Conservation (phyloP, 2,797 vertebrate genomes). For the Pelochelys cantorii region DNA sequence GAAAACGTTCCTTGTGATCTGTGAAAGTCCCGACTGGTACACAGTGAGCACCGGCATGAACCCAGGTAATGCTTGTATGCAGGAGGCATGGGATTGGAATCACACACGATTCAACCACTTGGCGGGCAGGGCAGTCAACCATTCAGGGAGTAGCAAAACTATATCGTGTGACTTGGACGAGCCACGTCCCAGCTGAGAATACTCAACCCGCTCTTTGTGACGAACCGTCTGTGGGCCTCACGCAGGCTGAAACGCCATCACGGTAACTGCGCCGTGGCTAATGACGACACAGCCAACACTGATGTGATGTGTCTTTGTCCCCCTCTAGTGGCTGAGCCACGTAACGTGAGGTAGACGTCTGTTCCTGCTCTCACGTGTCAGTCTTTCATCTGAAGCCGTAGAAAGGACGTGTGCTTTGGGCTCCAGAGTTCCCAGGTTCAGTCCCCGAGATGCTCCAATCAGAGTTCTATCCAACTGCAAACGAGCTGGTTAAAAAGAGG, state of each 20-base stretch:
- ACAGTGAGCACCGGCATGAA: neutral
- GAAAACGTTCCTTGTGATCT: neutral
- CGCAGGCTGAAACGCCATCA: neutral
- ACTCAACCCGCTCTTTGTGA: neutral
- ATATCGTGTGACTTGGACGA: neutral
- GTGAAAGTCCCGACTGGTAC: neutral
- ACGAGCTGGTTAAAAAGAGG: neutral
- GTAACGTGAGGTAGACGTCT: neutral
- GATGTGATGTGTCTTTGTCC: neutral
- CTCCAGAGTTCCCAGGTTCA: neutral
- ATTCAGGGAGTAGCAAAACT: neutral
- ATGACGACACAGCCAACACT: neutral
- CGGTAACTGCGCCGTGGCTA: neutral
- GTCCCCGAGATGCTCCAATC: neutral
- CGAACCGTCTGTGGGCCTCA: neutral
- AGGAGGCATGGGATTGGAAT: neutral
- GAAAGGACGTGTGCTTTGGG: neutral
- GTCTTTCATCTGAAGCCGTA: neutral
- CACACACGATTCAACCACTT: neutral
- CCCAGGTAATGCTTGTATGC: neutral
- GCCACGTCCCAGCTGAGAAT: neutral
- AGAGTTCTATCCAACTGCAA: fast-evolving
- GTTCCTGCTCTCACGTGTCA: neutral
- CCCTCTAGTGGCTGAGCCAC: neutral
- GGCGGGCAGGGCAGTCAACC: neutral